These are phyloP conservation scores for Dipodomys ordii DNA, from an alignment of 2,113 vertebrate species.

Conservation along the genomic window DNA sequence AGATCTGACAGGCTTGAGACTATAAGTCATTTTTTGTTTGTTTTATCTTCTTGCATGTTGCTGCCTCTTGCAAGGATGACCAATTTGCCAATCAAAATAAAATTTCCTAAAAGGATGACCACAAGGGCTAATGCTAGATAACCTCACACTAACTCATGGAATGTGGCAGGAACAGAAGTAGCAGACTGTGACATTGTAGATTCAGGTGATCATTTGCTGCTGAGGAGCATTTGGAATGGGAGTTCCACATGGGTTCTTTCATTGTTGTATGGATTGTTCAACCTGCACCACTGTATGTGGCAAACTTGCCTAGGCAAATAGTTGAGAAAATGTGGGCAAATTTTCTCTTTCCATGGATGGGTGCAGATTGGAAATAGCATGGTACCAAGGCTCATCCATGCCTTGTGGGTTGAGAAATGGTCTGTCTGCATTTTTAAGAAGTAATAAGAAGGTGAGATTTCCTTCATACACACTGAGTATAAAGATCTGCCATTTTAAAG, in stretches of 20 bases:
- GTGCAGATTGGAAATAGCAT: background rate
- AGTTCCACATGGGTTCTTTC: background rate
- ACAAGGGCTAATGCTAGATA: background rate
- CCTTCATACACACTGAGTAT: background rate
- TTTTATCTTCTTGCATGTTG: background rate
- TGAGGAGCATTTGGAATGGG: background rate
- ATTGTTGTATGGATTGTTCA: background rate
- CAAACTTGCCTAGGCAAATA: background rate
- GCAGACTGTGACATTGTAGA: background rate
- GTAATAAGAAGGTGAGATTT: background rate
- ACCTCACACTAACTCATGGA: background rate
- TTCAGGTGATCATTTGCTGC: background rate
- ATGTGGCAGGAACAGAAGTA: background rate
- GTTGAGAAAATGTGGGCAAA: background rate
- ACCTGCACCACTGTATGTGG: background rate
- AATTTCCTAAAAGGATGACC: background rate
- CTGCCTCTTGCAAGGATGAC: background rate
- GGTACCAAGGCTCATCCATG: background rate
- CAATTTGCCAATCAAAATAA: background rate
- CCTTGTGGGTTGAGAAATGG: background rate
- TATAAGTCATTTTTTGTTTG: background rate
- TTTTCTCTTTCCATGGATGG: background rate
- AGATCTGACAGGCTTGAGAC: background rate
- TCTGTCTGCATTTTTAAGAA: background rate
- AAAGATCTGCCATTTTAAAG: constrained; percentile 4